phyloP scores from a whole-genome alignment of 2,888 invertebrate genomes.

The Chelonus formosanus region DNA sequence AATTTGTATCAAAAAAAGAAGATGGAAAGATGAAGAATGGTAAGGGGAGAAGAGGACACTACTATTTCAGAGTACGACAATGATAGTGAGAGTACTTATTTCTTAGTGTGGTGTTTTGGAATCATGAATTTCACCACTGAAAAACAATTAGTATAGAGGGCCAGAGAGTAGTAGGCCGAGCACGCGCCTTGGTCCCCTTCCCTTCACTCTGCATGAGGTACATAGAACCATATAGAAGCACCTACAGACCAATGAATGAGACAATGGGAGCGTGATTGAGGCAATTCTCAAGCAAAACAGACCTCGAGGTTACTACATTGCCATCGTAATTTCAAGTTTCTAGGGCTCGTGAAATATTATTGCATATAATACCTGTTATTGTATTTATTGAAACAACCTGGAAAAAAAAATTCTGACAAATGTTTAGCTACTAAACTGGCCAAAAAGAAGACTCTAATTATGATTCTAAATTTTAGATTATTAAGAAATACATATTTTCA shows the following conservation, averaged over 20 bases:
- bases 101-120: constrained; percentile 43
- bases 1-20: constrained; percentile 38
- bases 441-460: too few relatives aligned
- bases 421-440: too few relatives aligned
- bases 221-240: constrained; percentile 4
- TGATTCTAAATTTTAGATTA: too few relatives aligned
- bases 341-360: too few relatives aligned
- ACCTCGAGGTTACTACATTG: too few relatives aligned
- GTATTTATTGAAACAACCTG: too few relatives aligned
- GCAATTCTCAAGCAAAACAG: constrained; percentile 28
- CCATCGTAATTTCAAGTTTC: too few relatives aligned
- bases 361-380: too few relatives aligned
- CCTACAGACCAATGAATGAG: constrained; percentile 50
- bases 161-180: constrained; percentile 49
- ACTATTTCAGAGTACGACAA: neutral
- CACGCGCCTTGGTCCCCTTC: constrained; percentile 48
- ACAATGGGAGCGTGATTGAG: constrained; percentile 50
- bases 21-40: neutral
- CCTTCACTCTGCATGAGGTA: constrained; percentile 14
- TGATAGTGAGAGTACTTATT: constrained; percentile 4
- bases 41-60: neutral
- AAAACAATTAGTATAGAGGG: constrained; percentile 52
- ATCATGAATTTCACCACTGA: constrained; percentile 55
- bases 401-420: neutral
- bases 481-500: too few relatives aligned